Evolutionary conservation across 2,797 vertebrate species (phyloP).

Genomic region (Coregonus ussuriensis): DNA sequence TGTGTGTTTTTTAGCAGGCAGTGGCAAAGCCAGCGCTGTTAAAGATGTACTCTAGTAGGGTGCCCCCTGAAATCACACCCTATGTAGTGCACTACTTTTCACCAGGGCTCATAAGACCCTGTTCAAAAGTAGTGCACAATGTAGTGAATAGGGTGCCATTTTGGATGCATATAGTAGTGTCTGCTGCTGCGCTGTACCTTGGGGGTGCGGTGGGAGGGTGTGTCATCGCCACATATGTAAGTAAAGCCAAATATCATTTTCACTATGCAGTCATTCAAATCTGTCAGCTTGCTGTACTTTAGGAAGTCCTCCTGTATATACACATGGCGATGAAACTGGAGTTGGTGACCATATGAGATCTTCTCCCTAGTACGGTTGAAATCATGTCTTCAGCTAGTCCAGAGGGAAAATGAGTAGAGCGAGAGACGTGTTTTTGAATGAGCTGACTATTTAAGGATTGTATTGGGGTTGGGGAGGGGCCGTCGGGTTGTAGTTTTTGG

Average conservation of each 20-base stretch:
- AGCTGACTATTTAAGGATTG: constrained; percentile 81
- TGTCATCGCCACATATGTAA: constrained; percentile 70
- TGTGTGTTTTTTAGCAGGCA: constrained; percentile 42
- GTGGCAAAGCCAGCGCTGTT: constrained; percentile 30
- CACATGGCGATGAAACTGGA: constrained; percentile 50
- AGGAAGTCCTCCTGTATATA: constrained; percentile 59
- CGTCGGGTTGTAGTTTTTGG: not conserved
- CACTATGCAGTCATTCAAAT: constrained; percentile 82
- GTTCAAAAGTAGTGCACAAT: not conserved
- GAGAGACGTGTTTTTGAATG: constrained; percentile 61
- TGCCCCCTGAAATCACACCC: constrained; percentile 3
- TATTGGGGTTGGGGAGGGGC: constrained; percentile 55
- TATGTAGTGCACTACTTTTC: not conserved
- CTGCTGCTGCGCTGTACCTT: constrained; percentile 47
- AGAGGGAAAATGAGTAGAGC: constrained; percentile 29
- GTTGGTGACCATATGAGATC: constrained; percentile 37
- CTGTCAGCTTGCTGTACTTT: constrained; percentile 62
- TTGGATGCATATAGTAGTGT: not conserved
- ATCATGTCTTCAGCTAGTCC: constrained; percentile 53
- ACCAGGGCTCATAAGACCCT: not conserved
- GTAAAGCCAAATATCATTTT: constrained; percentile 81
- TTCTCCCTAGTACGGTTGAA: constrained; percentile 23
- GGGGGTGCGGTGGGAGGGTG: constrained; percentile 28
- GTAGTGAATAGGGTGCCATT: not conserved
- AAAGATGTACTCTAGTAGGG: constrained; percentile 24